phyloP scores from a whole-genome alignment of 2,888 invertebrate genomes.

The Chromoteleia sp. region DNA sequence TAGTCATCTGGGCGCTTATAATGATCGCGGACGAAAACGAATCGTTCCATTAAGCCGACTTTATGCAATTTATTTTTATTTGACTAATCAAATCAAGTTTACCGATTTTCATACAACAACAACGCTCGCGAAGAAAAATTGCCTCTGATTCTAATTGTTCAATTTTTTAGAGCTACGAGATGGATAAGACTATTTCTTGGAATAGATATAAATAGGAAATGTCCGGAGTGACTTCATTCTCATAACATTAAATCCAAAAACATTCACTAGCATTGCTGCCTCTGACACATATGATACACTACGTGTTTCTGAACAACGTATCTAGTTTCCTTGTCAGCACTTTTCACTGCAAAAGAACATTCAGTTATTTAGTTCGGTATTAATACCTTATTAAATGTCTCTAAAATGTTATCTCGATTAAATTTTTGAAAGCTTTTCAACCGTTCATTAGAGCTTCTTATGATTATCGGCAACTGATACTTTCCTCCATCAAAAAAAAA shows the following conservation, averaged over 20 bases:
- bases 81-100: too few species aligned
- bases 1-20: too few species aligned
- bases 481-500: too few species aligned
- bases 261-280: constrained; percentile 26
- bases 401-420: background rate
- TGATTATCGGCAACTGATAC: too few species aligned
- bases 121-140: too few species aligned
- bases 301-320: constrained; percentile 13
- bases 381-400: background rate
- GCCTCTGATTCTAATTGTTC: constrained; percentile 21
- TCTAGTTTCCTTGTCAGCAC: constrained; percentile 18
- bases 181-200: constrained; percentile 22
- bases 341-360: constrained; percentile 3
- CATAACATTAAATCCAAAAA: constrained; percentile 33
- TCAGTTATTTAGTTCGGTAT: background rate
- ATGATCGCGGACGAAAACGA: too few species aligned
- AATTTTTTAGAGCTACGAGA: constrained; percentile 9
- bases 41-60: too few species aligned
- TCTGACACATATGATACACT: constrained; percentile 14
- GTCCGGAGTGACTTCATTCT: constrained; percentile 30
- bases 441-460: too few species aligned
- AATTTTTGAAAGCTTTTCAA: too few species aligned
- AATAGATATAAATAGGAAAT: constrained; percentile 36
- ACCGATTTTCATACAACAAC: too few species aligned
- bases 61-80: too few species aligned